Evolutionary conservation across 1,140 invertebrate species (phyloP).

Genomic region (Saxidomus purpurata): DNA sequence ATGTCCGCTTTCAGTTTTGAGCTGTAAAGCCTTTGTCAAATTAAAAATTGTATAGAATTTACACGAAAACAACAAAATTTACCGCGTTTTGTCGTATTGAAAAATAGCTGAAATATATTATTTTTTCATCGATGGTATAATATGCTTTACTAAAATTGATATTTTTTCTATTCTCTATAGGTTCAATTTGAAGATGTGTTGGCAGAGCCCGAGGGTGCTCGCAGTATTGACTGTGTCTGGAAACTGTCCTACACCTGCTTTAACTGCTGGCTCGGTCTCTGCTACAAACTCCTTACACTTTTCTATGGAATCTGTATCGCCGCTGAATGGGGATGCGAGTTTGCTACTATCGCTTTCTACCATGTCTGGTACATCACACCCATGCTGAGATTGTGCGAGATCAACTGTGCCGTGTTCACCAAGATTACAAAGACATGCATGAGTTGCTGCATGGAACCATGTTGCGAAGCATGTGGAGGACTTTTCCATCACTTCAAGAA

Average conservation of each 20-base stretch:
- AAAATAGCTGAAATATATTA: too few species aligned
- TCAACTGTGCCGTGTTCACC: conserved; percentile 47
- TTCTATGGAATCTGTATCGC: conserved; percentile 90
- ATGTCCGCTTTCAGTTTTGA: background rate
- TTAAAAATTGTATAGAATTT: too few species aligned
- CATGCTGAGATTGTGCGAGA: conserved; percentile 59
- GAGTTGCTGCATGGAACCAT: conserved; percentile 70
- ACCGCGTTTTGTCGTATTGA: too few species aligned
- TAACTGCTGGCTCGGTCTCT: conserved; percentile 86
- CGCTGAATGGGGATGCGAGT: conserved; percentile 89
- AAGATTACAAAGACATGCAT: conserved; percentile 18
- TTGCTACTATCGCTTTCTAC: conserved; percentile 79
- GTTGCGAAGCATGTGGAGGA: conserved; percentile 66
- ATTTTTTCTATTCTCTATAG: background rate
- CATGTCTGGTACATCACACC: conserved; percentile 68
- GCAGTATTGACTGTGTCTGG: conserved; percentile 61
- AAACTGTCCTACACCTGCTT: conserved; percentile 52
- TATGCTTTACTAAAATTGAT: background rate
- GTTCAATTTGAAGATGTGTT: conserved; percentile 58
- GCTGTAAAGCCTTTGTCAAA: background rate
- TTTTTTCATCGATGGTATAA: background rate
- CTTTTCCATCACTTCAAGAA: conserved; percentile 71
- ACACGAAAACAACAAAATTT: too few species aligned
- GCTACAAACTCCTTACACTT: conserved; percentile 90
- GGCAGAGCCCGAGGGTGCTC: conserved; percentile 54